A percentile compares a stretch with the other conserved stretches of the same genome.
Evolutionary conservation across 2,113 vertebrate species (phyloP).

Genomic region (Tonatia bakeri): DNA sequence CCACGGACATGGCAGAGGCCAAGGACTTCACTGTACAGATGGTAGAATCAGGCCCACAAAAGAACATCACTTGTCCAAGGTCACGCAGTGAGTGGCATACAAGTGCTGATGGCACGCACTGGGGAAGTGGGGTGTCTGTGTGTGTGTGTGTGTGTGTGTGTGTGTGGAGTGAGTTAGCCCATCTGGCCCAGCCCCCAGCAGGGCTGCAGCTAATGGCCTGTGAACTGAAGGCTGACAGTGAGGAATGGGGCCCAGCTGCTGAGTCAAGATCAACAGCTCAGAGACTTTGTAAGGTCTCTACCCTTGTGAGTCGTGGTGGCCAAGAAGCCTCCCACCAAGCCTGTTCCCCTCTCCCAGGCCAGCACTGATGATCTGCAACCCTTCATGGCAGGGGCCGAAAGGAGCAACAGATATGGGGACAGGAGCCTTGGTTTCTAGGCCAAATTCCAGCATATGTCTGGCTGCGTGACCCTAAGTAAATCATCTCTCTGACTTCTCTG

Average conservation of each 20-base stretch:
- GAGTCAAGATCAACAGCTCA: neutral
- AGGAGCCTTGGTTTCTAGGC: neutral
- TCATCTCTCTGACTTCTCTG: neutral
- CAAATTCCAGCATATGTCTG: neutral
- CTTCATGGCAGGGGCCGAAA: neutral
- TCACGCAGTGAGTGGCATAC: neutral
- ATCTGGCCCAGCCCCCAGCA: constrained; percentile 30
- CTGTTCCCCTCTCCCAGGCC: neutral
- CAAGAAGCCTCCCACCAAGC: neutral
- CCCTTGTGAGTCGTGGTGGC: neutral
- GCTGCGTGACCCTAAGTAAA: neutral
- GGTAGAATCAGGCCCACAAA: neutral
- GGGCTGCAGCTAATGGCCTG: constrained; percentile 28
- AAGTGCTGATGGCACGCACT: neutral
- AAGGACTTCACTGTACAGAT: neutral
- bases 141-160: neutral
- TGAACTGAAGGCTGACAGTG: constrained; percentile 27
- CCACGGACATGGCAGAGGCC: neutral
- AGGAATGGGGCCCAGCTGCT: neutral
- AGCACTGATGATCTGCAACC: neutral
- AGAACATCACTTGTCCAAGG: neutral
- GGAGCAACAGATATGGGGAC: neutral
- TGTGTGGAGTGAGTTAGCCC: neutral
- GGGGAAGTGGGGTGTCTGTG: no score
- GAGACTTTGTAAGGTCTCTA: neutral